Percentiles rank a stretch among this genome's conserved stretches.
phyloP scores from a whole-genome alignment of 2,888 invertebrate genomes.

The Eupeodes luniger region DNA sequence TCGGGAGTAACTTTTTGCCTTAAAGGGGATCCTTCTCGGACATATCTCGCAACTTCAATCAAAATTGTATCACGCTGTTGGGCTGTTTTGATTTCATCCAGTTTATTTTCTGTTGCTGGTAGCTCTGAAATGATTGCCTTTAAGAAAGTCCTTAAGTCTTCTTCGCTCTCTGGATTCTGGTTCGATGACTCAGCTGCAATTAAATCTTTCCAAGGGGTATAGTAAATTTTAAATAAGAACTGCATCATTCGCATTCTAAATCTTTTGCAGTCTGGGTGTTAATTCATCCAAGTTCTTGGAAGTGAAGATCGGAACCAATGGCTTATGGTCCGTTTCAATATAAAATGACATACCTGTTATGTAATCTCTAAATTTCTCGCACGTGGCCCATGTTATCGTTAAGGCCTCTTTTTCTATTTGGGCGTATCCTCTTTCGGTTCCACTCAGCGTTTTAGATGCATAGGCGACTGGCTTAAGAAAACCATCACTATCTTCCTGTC shows the following conservation, averaged over 20 bases:
- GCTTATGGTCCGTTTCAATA: slow-evolving; percentile 1
- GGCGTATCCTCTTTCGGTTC: no score
- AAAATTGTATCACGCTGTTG: background rate
- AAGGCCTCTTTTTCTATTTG: no score
- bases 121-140: background rate
- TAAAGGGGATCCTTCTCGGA: background rate
- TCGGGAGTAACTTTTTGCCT: background rate
- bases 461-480: no score
- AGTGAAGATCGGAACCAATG: background rate
- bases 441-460: no score
- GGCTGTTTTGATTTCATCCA: background rate
- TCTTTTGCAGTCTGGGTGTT: background rate
- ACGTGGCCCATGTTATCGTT: background rate
- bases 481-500: no score
- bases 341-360: slow-evolving; percentile 14
- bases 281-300: background rate
- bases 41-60: background rate
- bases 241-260: background rate
- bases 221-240: no score
- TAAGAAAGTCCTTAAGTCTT: background rate
- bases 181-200: slow-evolving; percentile 12
- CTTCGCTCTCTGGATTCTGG: slow-evolving; percentile 6
- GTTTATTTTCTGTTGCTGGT: background rate
- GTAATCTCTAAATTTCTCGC: slow-evolving; percentile 25
- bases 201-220: no score